Percentiles rank a stretch among this genome's conserved stretches.
phyloP scores from a whole-genome alignment of 2,888 invertebrate genomes.

The Neoascia interrupta region DNA sequence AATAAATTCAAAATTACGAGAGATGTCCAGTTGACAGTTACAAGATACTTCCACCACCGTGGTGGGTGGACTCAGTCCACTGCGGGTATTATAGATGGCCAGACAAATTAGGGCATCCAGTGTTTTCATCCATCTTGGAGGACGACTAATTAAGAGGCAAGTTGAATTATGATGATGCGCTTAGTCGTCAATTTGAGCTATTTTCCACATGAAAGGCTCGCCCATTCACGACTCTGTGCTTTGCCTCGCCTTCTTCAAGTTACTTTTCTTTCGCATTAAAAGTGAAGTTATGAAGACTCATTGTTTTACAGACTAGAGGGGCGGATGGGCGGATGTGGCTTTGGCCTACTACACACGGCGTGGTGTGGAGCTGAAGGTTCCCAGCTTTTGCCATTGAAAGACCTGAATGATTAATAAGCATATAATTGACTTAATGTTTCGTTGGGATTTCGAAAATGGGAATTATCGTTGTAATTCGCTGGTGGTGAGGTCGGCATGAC shows the following conservation, averaged over 20 bases:
- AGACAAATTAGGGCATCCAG: conserved; percentile 8
- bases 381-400: not conserved
- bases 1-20: conserved; percentile 7
- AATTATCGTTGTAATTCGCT: no score
- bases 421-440: conserved; percentile 33
- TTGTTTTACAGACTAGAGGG: conserved; percentile 2
- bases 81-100: not conserved
- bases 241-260: not conserved
- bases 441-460: no score
- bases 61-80: not conserved
- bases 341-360: not conserved
- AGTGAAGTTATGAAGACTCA: conserved; percentile 9
- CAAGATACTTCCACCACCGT: not conserved
- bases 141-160: conserved; percentile 36
- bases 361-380: not conserved
- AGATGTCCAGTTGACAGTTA: not conserved
- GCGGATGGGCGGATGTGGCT: not conserved
- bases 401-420: conserved; percentile 38
- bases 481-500: no score
- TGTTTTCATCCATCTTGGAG: conserved; percentile 34
- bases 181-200: conserved; percentile 49
- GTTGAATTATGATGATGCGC: conserved; percentile 52
- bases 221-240: conserved; percentile 15
- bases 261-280: not conserved
- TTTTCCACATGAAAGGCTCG: conserved; percentile 40